Evolutionary conservation across 2,113 vertebrate species (phyloP), one percentile per base, ranked within the genome.

Genomic region (Sceloporus undulatus): DNA sequence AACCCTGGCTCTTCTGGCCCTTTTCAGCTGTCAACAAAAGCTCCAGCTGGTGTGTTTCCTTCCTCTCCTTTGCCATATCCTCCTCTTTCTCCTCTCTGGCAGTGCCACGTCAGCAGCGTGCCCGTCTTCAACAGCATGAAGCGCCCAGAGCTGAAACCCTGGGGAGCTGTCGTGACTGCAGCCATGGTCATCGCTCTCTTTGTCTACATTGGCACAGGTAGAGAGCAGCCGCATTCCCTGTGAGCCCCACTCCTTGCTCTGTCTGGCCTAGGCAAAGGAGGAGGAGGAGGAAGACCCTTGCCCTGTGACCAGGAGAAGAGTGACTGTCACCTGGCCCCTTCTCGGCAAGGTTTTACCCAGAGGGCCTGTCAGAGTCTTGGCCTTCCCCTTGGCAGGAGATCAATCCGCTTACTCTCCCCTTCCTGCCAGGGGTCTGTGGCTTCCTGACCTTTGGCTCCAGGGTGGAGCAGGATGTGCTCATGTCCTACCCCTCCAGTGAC

Each of bases 101-200:
- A 99, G 98, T 99, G 98, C 95, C 98, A 99, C 0, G 98, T 99
- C 91, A 99, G 99, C 96, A 98, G 98, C 0, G 98, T 99, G 79
- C 99, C 99, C 0, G 98, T 99, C 94, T 99, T 98, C 91, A 98
- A 98, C 97, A 99, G 98, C 96, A 99, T 99, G 98, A 97, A 91
- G 93, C 97, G 77, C 81, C 98, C 97, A 0, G 96, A 97, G 85
- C 94, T 99, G 90, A 98, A 96, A 94, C 96, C 98, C 0, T 99
- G 99, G 99, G 98, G 98, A 0, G 77, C 95, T 0, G 98, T 99
- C 5, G 99, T 99, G 88, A 99, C 98, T 0, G 92, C 96, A 0
- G 98, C 98, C 95, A 98, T 99, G 98, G 96, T 99, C 81, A 98
- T 99, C 8, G 98, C 98, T 81, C 98, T 99, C 71, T 98, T 98